Base-by-base conservation (phyloP, 30 jellyfish, hydroid and myxozoan genomes). In the Pelagia noctiluca region DNA sequence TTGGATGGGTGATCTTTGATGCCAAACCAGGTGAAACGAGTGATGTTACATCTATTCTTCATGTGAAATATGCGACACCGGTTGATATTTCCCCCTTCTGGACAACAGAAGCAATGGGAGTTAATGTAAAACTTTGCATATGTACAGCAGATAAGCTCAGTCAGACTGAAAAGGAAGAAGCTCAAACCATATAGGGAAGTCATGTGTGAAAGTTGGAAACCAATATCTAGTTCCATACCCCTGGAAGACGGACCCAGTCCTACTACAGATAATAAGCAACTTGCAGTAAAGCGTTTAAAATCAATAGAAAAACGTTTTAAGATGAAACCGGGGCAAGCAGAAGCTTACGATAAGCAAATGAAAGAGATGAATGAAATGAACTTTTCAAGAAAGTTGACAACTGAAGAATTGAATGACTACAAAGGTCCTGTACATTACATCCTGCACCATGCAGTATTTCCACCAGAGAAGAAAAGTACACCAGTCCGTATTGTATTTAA, bases 81-180 rank as follows among this genome's bases (percentile, higher is more conserved):
- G 90, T 76, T 24, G 96, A 86, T 62, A 78, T 86, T 0, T 42
- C 91, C 29, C 86, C 65, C 31, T 66, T 86, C 76, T 86, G 86
- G 96, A 48, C 90, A 64, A 86, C 91, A 34, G 95, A 85, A 65
- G 24, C 76, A 50, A 72, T 75, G 89, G 90, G 95, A 57, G 90
- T 75, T 13, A 34, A 36, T 57, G 89, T 74, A 33, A 75, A 72
- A 63, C 84, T 22, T 1, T 61, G 95, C 50, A 30, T 8, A 63
- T 86, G 81, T 50, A 50, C 37, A 23, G 90, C 80, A 63, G 85
- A 49, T 24, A 3, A 50, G 61, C 47, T 50, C 35, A 75, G 90
- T 13, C 76, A 33, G 28, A 32, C 47, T 42, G 86, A 83, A 67
- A 68, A 57, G 64, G 80, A 68, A 53, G 93, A 83, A 62, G 86